Evolutionary conservation across 2,113 vertebrate species (phyloP).

Genomic region (Cheilinus undulatus): DNA sequence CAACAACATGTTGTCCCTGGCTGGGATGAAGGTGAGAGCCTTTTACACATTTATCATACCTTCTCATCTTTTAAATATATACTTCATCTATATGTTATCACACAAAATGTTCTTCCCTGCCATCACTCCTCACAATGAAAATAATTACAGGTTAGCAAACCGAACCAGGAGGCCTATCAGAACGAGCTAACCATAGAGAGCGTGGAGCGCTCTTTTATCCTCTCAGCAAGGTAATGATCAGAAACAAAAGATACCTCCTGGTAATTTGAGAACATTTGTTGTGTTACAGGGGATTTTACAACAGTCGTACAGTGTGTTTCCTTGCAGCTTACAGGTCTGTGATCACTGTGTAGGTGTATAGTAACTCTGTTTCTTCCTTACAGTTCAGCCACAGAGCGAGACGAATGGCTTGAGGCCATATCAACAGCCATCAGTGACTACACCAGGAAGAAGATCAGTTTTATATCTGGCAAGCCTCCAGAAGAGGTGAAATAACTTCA

Average conservation of each 20-base stretch:
- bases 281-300: not conserved
- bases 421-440: conserved; percentile 92
- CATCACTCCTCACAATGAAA: conserved; percentile 20
- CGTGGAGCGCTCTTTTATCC: conserved; percentile 97
- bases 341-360: not conserved
- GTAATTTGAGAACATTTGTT: not conserved
- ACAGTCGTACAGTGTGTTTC: not conserved
- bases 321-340: not conserved
- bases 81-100: too few species aligned
- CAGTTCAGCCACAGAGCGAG: conserved; percentile 93
- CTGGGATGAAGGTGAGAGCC: conserved; percentile 93
- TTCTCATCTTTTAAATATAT: not conserved
- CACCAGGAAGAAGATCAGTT: conserved; percentile 93
- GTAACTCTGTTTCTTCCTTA: conserved; percentile 27
- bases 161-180: conserved; percentile 94
- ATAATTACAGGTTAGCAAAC: conserved; percentile 91
- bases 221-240: conserved; percentile 91
- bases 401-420: conserved; percentile 95
- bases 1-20: conserved; percentile 94
- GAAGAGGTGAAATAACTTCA: conserved; percentile 80
- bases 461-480: conserved; percentile 88
- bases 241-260: conserved; percentile 8
- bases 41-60: not conserved
- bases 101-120: not conserved
- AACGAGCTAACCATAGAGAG: conserved; percentile 98